These are phyloP conservation scores for Plotosus lineatus DNA, from an alignment of 2,113 vertebrate genomes.

Conservation along the genomic window DNA sequence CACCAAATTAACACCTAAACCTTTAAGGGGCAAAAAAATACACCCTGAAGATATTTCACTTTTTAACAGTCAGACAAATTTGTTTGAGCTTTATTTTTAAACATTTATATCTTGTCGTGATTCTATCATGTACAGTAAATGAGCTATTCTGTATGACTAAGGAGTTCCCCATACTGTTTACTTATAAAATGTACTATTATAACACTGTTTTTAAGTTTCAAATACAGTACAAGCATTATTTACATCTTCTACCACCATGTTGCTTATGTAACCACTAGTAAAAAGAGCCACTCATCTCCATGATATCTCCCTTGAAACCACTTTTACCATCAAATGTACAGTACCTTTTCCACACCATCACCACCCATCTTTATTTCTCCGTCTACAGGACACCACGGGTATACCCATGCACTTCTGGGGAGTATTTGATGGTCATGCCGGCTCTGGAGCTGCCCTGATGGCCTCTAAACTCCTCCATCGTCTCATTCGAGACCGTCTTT, in stretches of 20 bases:
- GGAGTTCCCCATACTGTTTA: no score
- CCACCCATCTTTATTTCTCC: background rate
- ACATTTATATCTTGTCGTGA: no score
- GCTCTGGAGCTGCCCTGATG: constrained; percentile 87
- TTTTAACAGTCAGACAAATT: no score
- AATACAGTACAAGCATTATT: background rate
- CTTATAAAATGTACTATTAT: no score
- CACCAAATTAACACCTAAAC: no score
- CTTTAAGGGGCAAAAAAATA: no score
- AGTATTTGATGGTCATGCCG: constrained; percentile 91
- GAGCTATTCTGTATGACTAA: no score
- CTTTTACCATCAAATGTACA: background rate
- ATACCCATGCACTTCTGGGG: constrained; percentile 92
- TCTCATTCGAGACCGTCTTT: constrained; percentile 86
- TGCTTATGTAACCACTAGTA: background rate
- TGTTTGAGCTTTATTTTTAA: no score
- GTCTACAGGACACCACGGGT: constrained; percentile 72
- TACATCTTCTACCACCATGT: background rate
- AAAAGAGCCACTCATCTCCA: background rate
- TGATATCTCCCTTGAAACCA: background rate
- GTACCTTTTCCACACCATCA: background rate
- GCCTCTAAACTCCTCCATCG: constrained; percentile 86
- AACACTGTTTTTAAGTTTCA: background rate
- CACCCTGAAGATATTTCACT: no score
- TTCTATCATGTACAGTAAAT: no score